These are phyloP conservation scores for Eptatretus atami DNA, from an alignment of 2,797 vertebrate species.

Conservation along the genomic window DNA sequence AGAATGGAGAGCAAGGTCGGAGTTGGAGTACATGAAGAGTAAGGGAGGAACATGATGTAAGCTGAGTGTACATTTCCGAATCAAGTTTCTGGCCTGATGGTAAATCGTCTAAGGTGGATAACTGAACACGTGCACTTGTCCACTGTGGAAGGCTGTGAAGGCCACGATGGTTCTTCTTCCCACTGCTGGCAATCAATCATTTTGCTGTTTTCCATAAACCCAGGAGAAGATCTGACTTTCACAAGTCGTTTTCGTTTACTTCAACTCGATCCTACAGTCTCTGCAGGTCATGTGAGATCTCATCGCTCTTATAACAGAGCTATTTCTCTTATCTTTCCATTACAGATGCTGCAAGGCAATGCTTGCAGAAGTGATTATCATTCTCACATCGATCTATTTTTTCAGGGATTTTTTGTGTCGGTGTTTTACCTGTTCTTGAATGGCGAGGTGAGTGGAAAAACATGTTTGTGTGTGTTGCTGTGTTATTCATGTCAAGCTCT, in stretches of 20 bases:
- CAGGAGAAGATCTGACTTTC: conserved; percentile 72
- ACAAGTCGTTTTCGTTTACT: conserved; percentile 88
- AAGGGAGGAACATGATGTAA: too few relatives aligned
- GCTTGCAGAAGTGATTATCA: too few relatives aligned
- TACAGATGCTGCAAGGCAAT: too few relatives aligned
- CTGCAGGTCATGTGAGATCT: conserved; percentile 35
- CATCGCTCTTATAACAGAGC: too few relatives aligned
- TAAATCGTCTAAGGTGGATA: too few relatives aligned
- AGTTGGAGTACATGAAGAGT: too few relatives aligned
- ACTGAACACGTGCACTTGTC: too few relatives aligned
- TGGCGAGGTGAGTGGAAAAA: conserved; percentile 44
- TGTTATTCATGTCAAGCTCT: too few relatives aligned
- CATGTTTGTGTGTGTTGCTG: background rate
- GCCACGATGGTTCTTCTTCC: conserved; percentile 70
- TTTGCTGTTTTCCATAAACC: conserved; percentile 95
- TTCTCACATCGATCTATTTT: background rate
- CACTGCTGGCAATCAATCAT: conserved; percentile 76
- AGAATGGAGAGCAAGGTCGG: too few relatives aligned
- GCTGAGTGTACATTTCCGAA: too few relatives aligned
- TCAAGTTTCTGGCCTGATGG: too few relatives aligned
- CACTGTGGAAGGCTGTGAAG: conserved; percentile 66
- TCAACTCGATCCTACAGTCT: conserved; percentile 91
- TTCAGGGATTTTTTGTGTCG: conserved; percentile 82
- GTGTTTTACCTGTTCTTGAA: conserved; percentile 98
- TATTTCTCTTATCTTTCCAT: too few relatives aligned